Evolutionary conservation across 2,797 vertebrate genomes (phyloP).

Genomic region (Hemibagrus guttatus): DNA sequence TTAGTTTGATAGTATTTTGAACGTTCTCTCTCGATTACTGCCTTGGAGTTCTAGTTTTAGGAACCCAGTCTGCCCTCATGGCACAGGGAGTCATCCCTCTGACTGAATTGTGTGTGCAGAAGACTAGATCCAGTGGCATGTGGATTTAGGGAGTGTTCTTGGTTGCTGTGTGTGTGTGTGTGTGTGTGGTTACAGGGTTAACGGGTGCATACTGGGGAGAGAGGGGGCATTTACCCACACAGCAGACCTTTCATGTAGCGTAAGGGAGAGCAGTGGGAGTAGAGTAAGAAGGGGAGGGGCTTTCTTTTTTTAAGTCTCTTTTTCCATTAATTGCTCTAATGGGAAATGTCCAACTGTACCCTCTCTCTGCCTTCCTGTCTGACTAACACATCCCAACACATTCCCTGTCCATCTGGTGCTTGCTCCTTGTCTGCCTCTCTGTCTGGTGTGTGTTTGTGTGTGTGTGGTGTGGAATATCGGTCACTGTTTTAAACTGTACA

Average conservation of each 20-base stretch:
- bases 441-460: not conserved
- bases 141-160: slow-evolving; percentile 25
- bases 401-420: slow-evolving; percentile 25
- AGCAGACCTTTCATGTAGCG: slow-evolving; percentile 23
- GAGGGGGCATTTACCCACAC: slow-evolving; percentile 34
- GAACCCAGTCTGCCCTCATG: not conserved
- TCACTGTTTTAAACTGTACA: not conserved
- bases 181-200: slow-evolving; percentile 47
- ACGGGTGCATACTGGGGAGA: slow-evolving; percentile 41
- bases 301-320: slow-evolving; percentile 37
- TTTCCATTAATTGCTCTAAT: slow-evolving; percentile 43
- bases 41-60: slow-evolving; percentile 6
- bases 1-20: not conserved
- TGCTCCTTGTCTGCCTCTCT: not conserved
- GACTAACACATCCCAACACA: not conserved
- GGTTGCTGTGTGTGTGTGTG: slow-evolving; percentile 20
- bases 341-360: slow-evolving; percentile 37
- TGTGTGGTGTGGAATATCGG: not conserved
- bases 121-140: slow-evolving; percentile 19
- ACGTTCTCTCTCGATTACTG: not conserved
- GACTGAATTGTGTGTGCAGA: slow-evolving; percentile 17
- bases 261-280: slow-evolving; percentile 14
- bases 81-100: not conserved
- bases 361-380: slow-evolving; percentile 12
- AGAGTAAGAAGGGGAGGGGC: slow-evolving; percentile 23